Percentiles rank a stretch among this genome's conserved stretches.
Evolutionary conservation across 2,113 vertebrate species (phyloP).

Genomic region (Ifrita kowaldi): DNA sequence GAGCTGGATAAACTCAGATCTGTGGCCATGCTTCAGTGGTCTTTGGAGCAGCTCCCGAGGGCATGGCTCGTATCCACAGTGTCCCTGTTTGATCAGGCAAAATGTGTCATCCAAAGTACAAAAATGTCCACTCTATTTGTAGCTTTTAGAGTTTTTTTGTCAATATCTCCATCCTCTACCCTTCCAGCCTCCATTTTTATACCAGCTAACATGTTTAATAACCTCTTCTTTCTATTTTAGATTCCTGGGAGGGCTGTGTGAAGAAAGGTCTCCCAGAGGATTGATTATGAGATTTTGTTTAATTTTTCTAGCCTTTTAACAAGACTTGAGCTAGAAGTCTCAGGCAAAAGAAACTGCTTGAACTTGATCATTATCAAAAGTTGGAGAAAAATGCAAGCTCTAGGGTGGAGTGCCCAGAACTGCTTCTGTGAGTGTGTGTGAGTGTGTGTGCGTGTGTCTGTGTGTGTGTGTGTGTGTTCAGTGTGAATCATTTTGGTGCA

Average conservation of each 20-base stretch:
- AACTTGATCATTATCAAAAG: background rate
- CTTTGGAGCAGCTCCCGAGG: background rate
- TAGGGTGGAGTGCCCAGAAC: background rate
- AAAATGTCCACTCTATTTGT: background rate
- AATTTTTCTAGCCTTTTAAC: background rate
- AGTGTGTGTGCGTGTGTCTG: background rate
- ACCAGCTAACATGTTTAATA: background rate
- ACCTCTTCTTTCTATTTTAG: background rate
- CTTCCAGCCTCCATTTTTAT: background rate
- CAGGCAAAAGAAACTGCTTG: background rate
- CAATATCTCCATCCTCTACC: background rate
- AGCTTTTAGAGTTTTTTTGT: background rate
- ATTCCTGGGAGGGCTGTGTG: background rate
- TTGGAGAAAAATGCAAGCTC: background rate
- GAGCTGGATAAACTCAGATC: background rate
- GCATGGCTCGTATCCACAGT: background rate
- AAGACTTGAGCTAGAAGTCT: background rate
- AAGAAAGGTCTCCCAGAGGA: background rate
- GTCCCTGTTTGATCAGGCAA: background rate
- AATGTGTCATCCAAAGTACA: background rate
- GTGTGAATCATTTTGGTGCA: background rate
- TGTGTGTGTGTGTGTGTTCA: background rate
- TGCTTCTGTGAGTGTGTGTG: too few relatives aligned
- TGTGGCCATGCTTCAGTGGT: background rate
- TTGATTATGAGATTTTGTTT: background rate